A percentile compares a stretch with the other conserved stretches of the same genome.
phyloP scores from a whole-genome alignment of 2,113 vertebrate genomes.

The Canis aureus region DNA sequence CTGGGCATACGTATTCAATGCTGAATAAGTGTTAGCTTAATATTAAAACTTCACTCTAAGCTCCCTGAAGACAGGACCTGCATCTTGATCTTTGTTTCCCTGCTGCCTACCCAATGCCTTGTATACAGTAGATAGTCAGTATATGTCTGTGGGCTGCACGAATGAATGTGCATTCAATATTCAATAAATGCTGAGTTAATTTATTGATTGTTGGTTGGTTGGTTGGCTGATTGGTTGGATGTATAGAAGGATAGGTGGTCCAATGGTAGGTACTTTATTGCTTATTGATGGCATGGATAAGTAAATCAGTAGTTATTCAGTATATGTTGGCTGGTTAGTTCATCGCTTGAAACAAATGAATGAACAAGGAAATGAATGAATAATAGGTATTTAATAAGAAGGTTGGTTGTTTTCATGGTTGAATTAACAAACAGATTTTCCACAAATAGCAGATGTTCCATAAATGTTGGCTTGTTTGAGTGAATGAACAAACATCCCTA shows the following conservation, averaged over 20 bases:
- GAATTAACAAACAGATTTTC: slow-evolving; percentile 74
- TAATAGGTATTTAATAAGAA: slow-evolving; percentile 70
- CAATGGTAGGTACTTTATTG: not conserved
- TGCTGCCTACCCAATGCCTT: not conserved
- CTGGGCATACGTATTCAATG: not conserved
- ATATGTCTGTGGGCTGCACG: not conserved
- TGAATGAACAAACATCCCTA: slow-evolving; percentile 61
- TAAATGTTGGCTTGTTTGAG: slow-evolving; percentile 60
- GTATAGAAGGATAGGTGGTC: not conserved
- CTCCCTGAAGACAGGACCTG: not conserved
- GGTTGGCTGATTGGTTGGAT: not conserved
- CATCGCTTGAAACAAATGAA: slow-evolving; percentile 54
- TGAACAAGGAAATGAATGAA: slow-evolving; percentile 59
- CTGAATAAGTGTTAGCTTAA: not conserved
- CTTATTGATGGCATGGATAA: not conserved
- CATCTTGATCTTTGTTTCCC: not conserved
- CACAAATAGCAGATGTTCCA: slow-evolving; percentile 75
- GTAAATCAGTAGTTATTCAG: not conserved
- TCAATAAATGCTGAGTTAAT: not conserved
- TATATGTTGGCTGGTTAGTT: not conserved
- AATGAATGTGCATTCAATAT: not conserved
- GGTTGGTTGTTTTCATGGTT: slow-evolving; percentile 36
- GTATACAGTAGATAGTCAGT: not conserved
- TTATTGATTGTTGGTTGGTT: not conserved
- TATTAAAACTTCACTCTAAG: slow-evolving; percentile 30